Evolutionary conservation across 2,113 vertebrate genomes (phyloP).

Genomic region (Reinhardtius hippoglossoides): DNA sequence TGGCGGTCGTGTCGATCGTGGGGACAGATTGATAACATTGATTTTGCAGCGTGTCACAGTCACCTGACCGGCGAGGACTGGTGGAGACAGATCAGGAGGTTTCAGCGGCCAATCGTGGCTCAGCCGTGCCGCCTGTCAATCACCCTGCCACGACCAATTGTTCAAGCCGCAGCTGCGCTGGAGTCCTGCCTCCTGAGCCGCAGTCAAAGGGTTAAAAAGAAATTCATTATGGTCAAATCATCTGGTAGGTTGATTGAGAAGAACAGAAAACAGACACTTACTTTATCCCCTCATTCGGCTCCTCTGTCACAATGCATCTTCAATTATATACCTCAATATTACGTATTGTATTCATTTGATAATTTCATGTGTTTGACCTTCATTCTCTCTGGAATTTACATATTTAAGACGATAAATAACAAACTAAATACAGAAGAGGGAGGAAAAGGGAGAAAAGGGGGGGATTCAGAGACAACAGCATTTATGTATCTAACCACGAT

Average conservation of each 20-base stretch:
- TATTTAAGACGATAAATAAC: no score
- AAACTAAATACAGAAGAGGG: no score
- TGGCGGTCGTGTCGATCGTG: constrained; percentile 35
- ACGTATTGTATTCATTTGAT: not conserved
- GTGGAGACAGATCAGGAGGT: constrained; percentile 81
- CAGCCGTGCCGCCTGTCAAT: constrained; percentile 50
- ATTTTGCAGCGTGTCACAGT: constrained; percentile 65
- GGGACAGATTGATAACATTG: constrained; percentile 74
- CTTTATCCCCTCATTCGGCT: not conserved
- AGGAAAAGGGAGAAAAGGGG: no score
- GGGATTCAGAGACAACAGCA: no score
- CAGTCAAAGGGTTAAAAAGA: constrained; percentile 66
- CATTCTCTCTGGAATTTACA: not conserved
- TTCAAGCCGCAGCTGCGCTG: constrained; percentile 14
- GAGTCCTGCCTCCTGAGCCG: constrained; percentile 40
- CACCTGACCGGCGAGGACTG: constrained; percentile 73
- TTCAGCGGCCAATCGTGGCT: constrained; percentile 69
- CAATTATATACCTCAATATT: not conserved
- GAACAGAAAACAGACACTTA: constrained; percentile 18
- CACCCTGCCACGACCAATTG: constrained; percentile 60
- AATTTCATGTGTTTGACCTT: not conserved
- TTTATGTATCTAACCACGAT: not conserved
- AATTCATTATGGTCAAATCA: constrained; percentile 47
- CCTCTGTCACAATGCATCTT: not conserved
- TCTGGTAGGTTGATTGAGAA: constrained; percentile 30